A percentile compares a stretch with the other conserved stretches of the same genome.
phyloP scores from a whole-genome alignment of 2,888 invertebrate species.

The Sphaerophoria taeniata region DNA sequence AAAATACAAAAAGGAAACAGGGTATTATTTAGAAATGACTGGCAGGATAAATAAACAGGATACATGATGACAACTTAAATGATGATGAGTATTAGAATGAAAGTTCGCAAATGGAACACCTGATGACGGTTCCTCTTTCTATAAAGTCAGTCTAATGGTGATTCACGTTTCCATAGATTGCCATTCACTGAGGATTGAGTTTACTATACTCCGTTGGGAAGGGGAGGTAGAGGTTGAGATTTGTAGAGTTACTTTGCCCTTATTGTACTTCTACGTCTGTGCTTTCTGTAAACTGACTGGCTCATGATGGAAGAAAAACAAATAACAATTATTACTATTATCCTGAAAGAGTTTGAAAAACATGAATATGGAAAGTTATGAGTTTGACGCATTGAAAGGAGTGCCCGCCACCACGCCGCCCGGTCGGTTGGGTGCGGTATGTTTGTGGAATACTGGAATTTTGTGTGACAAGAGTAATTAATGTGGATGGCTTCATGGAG shows the following conservation, averaged over 20 bases:
- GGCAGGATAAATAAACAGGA: constrained; percentile 63
- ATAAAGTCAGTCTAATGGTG: constrained; percentile 35
- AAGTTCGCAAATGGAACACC: constrained; percentile 56
- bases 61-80: constrained; percentile 58
- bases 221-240: not conserved
- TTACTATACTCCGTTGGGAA: no score
- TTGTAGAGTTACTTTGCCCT: constrained; percentile 21
- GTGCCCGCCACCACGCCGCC: no score
- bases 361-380: constrained; percentile 38
- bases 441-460: constrained; percentile 54
- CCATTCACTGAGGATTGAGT: not conserved
- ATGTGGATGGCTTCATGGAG: constrained; percentile 47
- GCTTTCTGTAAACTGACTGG: not conserved
- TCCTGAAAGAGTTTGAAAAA: constrained; percentile 47
- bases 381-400: constrained; percentile 29
- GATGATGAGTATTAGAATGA: constrained; percentile 44
- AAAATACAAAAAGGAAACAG: no score
- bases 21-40: constrained; percentile 32
- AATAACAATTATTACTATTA: constrained; percentile 64
- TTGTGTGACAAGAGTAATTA: constrained; percentile 54
- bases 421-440: constrained; percentile 28
- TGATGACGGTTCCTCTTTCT: constrained; percentile 39
- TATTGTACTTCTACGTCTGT: constrained; percentile 20
- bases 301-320: constrained; percentile 28
- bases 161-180: constrained; percentile 45